Percentiles rank a stretch among this genome's conserved stretches.
phyloP scores from a whole-genome alignment of 2,113 vertebrate species.

The Rhabdornis inornatus region DNA sequence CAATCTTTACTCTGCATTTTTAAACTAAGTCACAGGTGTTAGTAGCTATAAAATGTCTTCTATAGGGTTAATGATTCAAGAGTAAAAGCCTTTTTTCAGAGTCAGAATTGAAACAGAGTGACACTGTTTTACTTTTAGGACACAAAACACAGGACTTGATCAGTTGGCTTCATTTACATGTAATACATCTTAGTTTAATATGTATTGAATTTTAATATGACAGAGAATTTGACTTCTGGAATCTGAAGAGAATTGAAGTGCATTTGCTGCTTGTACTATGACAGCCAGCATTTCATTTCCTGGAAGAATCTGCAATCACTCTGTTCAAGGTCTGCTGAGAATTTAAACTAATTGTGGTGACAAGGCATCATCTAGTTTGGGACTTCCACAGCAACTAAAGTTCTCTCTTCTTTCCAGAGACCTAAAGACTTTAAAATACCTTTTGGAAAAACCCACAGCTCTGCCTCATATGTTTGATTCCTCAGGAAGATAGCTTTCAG shows the following conservation, averaged over 20 bases:
- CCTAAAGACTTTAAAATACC: background rate
- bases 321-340: background rate
- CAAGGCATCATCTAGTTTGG: conserved; percentile 1
- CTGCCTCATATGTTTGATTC: background rate
- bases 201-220: background rate
- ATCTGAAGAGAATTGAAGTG: background rate
- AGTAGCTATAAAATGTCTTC: background rate
- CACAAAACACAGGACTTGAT: background rate
- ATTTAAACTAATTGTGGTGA: conserved; percentile 21
- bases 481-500: background rate
- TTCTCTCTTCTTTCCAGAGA: background rate
- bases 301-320: background rate
- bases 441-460: background rate
- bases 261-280: background rate
- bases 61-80: background rate
- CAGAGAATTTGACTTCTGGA: background rate
- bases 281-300: conserved; percentile 8
- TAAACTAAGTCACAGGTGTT: background rate
- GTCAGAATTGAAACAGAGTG: background rate
- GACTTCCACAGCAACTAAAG: background rate
- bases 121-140: background rate
- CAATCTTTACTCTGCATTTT: background rate
- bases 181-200: background rate
- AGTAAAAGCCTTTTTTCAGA: background rate
- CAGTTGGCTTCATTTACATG: background rate